Percentiles rank a stretch among this genome's conserved stretches.
Conservation (phyloP, 1,140 invertebrate genomes). For the Drosophila pandora region DNA sequence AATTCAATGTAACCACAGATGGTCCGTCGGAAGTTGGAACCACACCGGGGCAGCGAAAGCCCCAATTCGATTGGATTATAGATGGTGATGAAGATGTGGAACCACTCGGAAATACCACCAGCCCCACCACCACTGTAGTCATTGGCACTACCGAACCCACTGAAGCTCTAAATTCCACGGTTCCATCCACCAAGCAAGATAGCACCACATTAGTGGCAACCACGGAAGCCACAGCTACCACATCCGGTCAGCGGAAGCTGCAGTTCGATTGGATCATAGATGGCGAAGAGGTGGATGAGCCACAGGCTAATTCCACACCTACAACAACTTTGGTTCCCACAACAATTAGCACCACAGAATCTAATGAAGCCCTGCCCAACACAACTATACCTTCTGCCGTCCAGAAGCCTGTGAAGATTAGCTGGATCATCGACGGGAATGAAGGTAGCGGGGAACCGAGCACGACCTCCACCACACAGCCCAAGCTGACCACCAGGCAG, state of each 20-base stretch:
- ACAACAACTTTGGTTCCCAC: neutral
- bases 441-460: constrained; percentile 45
- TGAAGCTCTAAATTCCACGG: neutral
- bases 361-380: constrained; percentile 3
- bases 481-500: constrained; percentile 21
- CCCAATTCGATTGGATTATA: constrained; percentile 50
- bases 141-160: neutral
- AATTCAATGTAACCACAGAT: constrained; percentile 3
- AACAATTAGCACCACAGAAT: constrained; percentile 21
- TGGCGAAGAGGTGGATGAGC: constrained; percentile 31
- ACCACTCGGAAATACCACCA: neutral
- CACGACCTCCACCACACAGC: constrained; percentile 11
- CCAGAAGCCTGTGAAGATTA: constrained; percentile 47
- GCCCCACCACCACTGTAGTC: neutral
- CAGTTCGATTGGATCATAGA: constrained; percentile 62
- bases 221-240: constrained; percentile 9
- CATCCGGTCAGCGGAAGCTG: constrained; percentile 27
- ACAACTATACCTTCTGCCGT: constrained; percentile 3
- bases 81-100: constrained; percentile 34
- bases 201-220: neutral
- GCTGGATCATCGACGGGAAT: constrained; percentile 70
- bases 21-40: neutral
- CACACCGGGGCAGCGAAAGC: constrained; percentile 18
- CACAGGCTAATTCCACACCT: neutral
- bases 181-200: neutral